Conservation (phyloP, 2,797 vertebrate species). For the Neomorphus geoffroyi region DNA sequence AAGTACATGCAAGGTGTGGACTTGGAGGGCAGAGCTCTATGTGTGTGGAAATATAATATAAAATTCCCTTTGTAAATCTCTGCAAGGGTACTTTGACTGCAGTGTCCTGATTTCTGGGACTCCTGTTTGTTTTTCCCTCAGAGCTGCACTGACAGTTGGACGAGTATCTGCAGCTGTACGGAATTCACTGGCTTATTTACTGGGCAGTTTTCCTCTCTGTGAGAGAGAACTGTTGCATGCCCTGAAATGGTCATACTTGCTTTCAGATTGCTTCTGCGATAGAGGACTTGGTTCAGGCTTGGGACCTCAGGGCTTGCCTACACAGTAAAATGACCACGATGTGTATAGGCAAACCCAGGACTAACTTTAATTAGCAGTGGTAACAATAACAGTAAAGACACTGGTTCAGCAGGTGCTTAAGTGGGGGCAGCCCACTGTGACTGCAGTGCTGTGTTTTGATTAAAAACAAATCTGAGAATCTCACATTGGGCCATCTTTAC, state of each 20-base stretch:
- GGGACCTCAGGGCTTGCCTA: background rate
- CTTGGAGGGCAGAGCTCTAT: rapidly evolving
- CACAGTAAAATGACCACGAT: rapidly evolving
- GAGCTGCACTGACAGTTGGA: rapidly evolving
- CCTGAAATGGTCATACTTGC: background rate
- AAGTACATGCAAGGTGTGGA: rapidly evolving
- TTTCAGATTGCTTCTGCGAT: background rate
- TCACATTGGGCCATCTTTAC: rapidly evolving
- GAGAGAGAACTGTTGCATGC: background rate
- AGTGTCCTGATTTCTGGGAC: background rate
- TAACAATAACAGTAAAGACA: background rate
- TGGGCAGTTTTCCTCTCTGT: background rate
- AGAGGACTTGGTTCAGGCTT: background rate
- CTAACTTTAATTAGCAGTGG: background rate
- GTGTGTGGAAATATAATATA: rapidly evolving
- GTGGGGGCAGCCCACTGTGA: background rate
- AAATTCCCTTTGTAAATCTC: background rate
- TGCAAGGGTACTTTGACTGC: background rate
- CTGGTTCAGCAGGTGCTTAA: background rate
- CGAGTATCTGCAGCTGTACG: background rate
- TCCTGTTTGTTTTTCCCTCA: background rate
- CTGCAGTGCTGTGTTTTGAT: background rate
- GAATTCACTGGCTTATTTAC: background rate
- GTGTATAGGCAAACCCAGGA: background rate
- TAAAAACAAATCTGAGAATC: background rate